phyloP scores from a whole-genome alignment of 2,888 invertebrate species.

The Leptopterna dolabrata region DNA sequence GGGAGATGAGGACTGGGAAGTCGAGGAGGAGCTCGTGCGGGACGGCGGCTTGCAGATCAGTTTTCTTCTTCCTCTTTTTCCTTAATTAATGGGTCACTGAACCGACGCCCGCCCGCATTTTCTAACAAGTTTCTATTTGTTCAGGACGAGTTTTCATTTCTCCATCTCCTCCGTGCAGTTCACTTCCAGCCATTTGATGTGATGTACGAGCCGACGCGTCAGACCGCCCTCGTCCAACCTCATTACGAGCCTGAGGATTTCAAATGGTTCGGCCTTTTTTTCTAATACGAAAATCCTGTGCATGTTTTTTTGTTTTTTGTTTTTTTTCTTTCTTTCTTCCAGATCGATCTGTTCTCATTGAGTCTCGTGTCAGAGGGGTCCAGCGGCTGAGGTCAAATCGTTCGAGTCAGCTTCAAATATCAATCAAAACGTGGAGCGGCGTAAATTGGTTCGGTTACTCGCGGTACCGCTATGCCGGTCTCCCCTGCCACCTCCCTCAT shows the following conservation, averaged over 20 bases:
- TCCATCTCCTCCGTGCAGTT: not conserved
- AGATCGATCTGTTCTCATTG: not conserved
- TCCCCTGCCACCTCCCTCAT: too few relatives aligned
- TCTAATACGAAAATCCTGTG: not conserved
- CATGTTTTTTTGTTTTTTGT: not conserved
- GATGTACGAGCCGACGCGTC: not conserved
- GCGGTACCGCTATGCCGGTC: too few relatives aligned
- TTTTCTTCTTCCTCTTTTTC: not conserved
- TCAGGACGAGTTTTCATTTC: slow-evolving; percentile 10
- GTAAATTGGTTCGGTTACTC: too few relatives aligned
- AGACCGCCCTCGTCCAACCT: not conserved
- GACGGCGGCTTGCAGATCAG: not conserved
- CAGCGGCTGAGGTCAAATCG: too few relatives aligned
- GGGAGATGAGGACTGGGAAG: not conserved
- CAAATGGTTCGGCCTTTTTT: not conserved
- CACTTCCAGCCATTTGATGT: not conserved
- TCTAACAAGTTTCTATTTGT: slow-evolving; percentile 28
- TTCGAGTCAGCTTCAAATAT: too few relatives aligned
- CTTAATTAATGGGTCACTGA: slow-evolving; percentile 33
- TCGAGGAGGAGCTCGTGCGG: not conserved
- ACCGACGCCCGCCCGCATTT: slow-evolving; percentile 33
- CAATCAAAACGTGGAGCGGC: too few relatives aligned
- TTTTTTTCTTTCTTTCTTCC: not conserved
- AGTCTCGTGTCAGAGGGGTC: not conserved
- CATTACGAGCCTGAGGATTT: not conserved